These are phyloP conservation scores for Cygnus buccinator DNA, from an alignment of 2,113 vertebrate genomes.

Conservation along the genomic window DNA sequence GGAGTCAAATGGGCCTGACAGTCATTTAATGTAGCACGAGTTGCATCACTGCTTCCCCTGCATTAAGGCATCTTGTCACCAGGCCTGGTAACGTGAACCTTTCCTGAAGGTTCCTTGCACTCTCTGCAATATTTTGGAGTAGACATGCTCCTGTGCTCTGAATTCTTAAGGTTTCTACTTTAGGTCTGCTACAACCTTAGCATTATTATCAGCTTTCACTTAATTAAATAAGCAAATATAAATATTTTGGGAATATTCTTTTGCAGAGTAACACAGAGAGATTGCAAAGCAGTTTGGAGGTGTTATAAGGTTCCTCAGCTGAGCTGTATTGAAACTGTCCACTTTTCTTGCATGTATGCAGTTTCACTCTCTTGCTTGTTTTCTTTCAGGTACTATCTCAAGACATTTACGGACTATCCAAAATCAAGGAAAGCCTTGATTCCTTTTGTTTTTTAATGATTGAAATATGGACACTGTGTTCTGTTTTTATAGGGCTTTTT, in stretches of 20 bases:
- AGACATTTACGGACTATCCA: conserved; percentile 88
- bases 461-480: conserved; percentile 24
- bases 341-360: neutral
- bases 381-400: conserved; percentile 86
- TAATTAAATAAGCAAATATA: neutral
- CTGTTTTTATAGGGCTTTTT: conserved; percentile 34
- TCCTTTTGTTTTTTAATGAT: conserved; percentile 88
- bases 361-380: conserved; percentile 54
- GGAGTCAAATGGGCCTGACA: neutral
- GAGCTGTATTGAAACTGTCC: neutral
- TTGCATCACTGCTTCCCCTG: fast-evolving
- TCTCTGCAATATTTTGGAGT: neutral
- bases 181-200: neutral
- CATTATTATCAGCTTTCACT: neutral
- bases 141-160: neutral
- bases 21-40: fast-evolving
- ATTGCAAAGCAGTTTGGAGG: neutral
- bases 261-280: neutral
- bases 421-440: conserved; percentile 88
- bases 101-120: neutral
- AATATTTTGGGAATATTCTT: neutral
- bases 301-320: neutral
- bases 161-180: neutral
- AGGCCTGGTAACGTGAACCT: neutral
- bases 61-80: neutral